Base-by-base conservation (phyloP, 2,113 vertebrate genomes). In the Phylloscopus trochiloides region DNA sequence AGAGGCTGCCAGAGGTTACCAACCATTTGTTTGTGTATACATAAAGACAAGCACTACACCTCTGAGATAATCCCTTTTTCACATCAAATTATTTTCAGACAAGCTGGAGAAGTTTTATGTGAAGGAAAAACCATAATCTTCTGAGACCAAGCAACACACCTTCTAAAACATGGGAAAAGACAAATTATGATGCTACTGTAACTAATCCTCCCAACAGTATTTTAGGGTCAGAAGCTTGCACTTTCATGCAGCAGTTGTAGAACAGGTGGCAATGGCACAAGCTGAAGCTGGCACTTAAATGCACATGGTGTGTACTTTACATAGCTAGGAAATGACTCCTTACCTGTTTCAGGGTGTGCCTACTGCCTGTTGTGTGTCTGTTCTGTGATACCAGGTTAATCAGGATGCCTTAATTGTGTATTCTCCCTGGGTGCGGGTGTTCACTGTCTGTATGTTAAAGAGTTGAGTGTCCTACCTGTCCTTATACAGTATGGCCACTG, bases 401-500 rank as follows among this genome's bases (percentile, higher is more conserved):
- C 78, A 84, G 78, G 81, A 87, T 88, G 68, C 89, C 96, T 94
- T 97, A 97, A 94, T 86, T 97, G 87, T 87, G 89, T 87, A 96
- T 97, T 96, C 90, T 88, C 63, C 67, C 36, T 85, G 75, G 68
- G 72, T 97, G 85, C 58, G 0, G 61, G 74, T 72, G 36, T 85
- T 91, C 96, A 79, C 25, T 89, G 87, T 81, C 93, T 90, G 68
- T 96, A 76, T 93, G 76, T 86, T 97, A 96, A 97, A 95, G 92
- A 96, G 92, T 57, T 88, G 89, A 90, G 71, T 79, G 91, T 97
- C 94, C 95, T 96, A 95, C 95, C 90, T 94, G 86, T 86, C 96
- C 89, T 97, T 95, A 91, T 18, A 21, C 68, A 94, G 45, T 47
- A 93, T 29, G 47, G 72, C 88, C 92, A 79, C 38, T 36, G 50